These are phyloP conservation scores for Oreortyx pictus DNA, from an alignment of 2,797 vertebrate genomes.

Conservation along the genomic window DNA sequence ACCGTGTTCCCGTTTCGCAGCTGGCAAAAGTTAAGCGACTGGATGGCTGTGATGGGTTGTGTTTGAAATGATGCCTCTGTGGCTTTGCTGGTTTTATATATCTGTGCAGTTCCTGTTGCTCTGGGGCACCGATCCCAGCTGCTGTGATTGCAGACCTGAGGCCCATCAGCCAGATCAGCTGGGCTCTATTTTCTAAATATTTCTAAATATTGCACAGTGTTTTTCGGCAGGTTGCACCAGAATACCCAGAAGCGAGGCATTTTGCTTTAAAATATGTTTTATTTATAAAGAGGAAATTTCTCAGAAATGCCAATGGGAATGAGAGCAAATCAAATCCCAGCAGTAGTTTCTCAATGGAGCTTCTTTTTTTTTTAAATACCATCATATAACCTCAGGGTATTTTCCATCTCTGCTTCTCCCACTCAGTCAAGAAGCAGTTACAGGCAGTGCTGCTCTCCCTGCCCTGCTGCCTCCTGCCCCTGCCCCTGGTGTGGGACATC, in stretches of 20 bases:
- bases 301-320: conserved; percentile 9
- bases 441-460: neutral
- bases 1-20: neutral
- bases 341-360: conserved; percentile 4
- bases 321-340: conserved; percentile 35
- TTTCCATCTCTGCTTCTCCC: conserved; percentile 24
- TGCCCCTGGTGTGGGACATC: neutral
- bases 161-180: neutral
- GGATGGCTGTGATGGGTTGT: neutral
- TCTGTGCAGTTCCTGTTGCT: neutral
- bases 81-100: neutral
- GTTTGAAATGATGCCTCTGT: neutral
- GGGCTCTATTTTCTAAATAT: neutral
- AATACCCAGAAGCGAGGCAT: conserved; percentile 3
- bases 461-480: fast-evolving
- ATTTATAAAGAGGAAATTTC: conserved; percentile 40
- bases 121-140: fast-evolving
- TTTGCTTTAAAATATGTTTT: conserved; percentile 33
- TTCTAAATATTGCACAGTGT: neutral
- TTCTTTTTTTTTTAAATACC: neutral
- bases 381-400: neutral
- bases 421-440: neutral
- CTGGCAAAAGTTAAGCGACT: neutral
- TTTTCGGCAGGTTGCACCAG: neutral
- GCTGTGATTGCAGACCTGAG: neutral